Conservation (phyloP, 2,113 vertebrate genomes). For the Passer domesticus region DNA sequence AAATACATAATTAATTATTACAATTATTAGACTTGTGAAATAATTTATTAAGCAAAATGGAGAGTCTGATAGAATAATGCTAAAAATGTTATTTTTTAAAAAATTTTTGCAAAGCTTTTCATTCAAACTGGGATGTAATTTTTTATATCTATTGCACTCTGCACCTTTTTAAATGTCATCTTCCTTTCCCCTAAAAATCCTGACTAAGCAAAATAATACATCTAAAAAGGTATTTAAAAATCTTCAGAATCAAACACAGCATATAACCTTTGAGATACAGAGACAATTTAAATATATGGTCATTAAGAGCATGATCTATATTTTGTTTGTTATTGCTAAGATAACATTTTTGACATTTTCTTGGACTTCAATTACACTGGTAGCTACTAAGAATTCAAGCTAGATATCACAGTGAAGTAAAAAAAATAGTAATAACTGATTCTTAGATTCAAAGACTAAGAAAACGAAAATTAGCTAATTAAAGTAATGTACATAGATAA, state of each 20-base stretch:
- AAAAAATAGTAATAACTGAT: not conserved
- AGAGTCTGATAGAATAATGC: not conserved
- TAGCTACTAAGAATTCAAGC: not conserved
- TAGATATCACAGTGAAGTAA: not conserved
- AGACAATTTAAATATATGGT: not conserved
- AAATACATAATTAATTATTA: not conserved
- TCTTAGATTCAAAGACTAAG: not conserved
- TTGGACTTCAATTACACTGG: not conserved
- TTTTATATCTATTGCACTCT: not conserved
- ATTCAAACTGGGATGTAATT: not conserved
- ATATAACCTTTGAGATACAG: not conserved
- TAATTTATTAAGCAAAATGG: not conserved
- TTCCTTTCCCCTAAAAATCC: not conserved
- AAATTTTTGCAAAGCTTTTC: not conserved
- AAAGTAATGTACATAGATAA: not conserved
- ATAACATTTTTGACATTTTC: not conserved
- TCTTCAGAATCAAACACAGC: not conserved
- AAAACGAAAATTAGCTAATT: not conserved
- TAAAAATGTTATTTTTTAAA: not conserved
- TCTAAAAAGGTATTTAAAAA: not conserved
- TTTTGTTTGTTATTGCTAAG: not conserved
- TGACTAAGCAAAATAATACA: not conserved
- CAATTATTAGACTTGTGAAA: not conserved
- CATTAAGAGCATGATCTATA: not conserved
- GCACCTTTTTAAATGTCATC: not conserved